phyloP scores from a whole-genome alignment of 2,888 invertebrate species.

The Gastracanthus pulcherrimus region DNA sequence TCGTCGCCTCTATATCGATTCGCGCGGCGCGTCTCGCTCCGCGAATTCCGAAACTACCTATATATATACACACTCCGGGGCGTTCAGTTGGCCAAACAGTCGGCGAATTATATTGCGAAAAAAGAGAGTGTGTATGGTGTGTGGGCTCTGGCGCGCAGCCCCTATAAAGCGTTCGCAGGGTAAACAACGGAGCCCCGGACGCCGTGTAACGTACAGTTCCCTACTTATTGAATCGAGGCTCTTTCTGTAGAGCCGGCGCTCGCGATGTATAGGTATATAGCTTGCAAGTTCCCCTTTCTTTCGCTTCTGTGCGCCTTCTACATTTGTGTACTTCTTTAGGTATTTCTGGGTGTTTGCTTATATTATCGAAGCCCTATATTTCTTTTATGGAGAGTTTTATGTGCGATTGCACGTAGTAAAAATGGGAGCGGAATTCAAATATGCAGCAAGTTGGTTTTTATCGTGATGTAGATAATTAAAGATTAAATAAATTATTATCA shows the following conservation, averaged over 20 bases:
- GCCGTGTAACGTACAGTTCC: not conserved
- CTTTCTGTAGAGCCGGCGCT: not conserved
- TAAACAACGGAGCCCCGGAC: not conserved
- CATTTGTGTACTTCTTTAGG: not conserved
- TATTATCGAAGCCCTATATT: not conserved
- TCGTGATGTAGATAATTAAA: too few relatives aligned
- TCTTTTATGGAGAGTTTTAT: not conserved
- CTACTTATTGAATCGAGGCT: slow-evolving; percentile 12
- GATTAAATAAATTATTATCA: too few relatives aligned
- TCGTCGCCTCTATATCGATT: not conserved
- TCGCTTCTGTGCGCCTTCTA: not conserved
- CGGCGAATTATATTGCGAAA: not conserved
- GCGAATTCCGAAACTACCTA: too few relatives aligned
- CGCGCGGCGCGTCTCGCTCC: too few relatives aligned
- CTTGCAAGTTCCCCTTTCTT: too few relatives aligned
- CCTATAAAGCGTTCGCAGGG: not conserved
- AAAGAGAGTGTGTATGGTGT: too few relatives aligned
- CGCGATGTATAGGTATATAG: not conserved
- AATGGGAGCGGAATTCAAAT: too few relatives aligned
- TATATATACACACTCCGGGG: too few relatives aligned
- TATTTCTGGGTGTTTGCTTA: not conserved
- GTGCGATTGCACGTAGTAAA: too few relatives aligned
- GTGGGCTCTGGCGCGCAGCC: too few relatives aligned
- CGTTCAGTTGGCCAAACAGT: not conserved
- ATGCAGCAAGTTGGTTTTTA: too few relatives aligned